Percentiles rank a stretch among this genome's conserved stretches.
Evolutionary conservation across 1,140 invertebrate species (phyloP).

Genomic region (Anthonomus grandis): DNA sequence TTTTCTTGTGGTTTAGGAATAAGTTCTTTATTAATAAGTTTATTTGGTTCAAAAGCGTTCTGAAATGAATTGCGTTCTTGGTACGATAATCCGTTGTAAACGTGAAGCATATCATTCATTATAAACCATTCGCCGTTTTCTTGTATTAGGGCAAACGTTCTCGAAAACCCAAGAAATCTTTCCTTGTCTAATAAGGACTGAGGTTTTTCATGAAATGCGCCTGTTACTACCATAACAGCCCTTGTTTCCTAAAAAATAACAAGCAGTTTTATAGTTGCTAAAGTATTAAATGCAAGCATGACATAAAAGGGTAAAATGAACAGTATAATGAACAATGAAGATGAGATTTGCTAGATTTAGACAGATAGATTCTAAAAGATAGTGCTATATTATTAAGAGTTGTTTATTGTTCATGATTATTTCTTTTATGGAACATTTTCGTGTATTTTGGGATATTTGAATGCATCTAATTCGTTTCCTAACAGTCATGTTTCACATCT

Average conservation of each 20-base stretch:
- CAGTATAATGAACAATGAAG: too few species aligned
- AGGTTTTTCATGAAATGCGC: slow-evolving; percentile 67
- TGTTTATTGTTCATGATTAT: too few species aligned
- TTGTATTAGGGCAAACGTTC: slow-evolving; percentile 72
- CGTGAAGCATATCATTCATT: slow-evolving; percentile 76
- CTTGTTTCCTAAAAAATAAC: slow-evolving; percentile 55
- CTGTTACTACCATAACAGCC: slow-evolving; percentile 69
- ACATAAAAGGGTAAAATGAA: too few species aligned
- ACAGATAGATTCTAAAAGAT: too few species aligned
- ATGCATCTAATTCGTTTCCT: too few species aligned
- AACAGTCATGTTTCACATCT: too few species aligned
- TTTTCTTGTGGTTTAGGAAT: slow-evolving; percentile 23
- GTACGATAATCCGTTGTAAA: slow-evolving; percentile 66
- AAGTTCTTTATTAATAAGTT: slow-evolving; percentile 8
- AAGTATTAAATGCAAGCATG: too few species aligned
- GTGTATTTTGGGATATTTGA: too few species aligned
- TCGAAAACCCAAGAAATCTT: slow-evolving; percentile 60
- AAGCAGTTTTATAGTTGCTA: neutral
- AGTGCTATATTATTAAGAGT: too few species aligned
- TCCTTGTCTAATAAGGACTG: slow-evolving; percentile 35
- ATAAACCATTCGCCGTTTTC: slow-evolving; percentile 64
- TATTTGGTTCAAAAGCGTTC: slow-evolving; percentile 14
- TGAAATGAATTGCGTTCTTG: slow-evolving; percentile 54
- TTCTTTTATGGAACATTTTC: too few species aligned
- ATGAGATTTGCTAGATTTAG: too few species aligned